phyloP scores from a whole-genome alignment of 2,888 invertebrate species.

The Caenorhabditis auriculariae region DNA sequence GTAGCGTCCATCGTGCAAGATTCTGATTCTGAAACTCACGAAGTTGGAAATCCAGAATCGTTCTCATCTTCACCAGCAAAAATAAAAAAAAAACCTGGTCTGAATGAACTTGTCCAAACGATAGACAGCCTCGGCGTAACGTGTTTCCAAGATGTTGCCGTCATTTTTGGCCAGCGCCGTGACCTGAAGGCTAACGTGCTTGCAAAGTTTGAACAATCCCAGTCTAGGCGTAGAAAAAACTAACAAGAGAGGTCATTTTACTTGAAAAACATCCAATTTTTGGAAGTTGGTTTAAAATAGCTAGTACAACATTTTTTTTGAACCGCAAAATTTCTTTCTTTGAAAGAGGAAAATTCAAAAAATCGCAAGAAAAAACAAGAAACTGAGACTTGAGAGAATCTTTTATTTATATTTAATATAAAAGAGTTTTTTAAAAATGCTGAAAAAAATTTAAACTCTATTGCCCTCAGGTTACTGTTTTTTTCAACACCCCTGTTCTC shows the following conservation, averaged over 20 bases:
- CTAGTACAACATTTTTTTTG: no score
- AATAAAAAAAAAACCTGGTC: conserved; percentile 35
- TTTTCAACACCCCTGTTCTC: no score
- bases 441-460: no score
- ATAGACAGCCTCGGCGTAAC: conserved; percentile 55
- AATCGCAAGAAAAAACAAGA: no score
- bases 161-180: conserved; percentile 80
- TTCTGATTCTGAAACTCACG: conserved; percentile 17
- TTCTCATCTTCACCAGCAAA: not conserved
- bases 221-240: not conserved
- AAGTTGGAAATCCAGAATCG: conserved; percentile 11
- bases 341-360: no score
- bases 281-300: no score
- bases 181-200: conserved; percentile 63
- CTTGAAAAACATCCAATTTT: no score
- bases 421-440: no score
- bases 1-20: conserved; percentile 42
- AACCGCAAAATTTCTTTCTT: no score
- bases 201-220: not conserved
- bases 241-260: not conserved
- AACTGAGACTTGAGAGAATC: no score
- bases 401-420: no score
- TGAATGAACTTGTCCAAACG: conserved; percentile 57
- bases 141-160: conserved; percentile 79
- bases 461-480: no score